Base-by-base conservation (phyloP, 2,797 vertebrate species). In the Halcyon chelicuti region DNA sequence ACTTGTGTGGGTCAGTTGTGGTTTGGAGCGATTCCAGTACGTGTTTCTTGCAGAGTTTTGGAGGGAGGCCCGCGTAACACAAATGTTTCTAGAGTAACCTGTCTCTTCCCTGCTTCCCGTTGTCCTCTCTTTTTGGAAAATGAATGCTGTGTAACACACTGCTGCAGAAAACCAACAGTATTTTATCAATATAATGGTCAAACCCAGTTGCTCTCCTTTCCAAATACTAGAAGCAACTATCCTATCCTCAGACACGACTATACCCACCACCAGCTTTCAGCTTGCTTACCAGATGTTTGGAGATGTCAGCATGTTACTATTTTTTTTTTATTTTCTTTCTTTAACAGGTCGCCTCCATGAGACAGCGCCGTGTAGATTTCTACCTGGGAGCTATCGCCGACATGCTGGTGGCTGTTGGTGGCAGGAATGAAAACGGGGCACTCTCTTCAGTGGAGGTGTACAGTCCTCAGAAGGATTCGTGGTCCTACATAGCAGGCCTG, bases 381-480 rank as follows among this genome's bases (percentile, higher is more conserved):
- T 99, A 98, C 98, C 97, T 99, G 73, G 99, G 98, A 14, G 98
- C 98, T 4, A 97, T 99, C 20, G 98, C 98, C 4, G 98, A 99
- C 70, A 98, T 98, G 96, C 98, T 99, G 96, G 98, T 99, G 16
- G 99, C 99, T 1, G 99, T 99, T 2, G 99, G 99, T 4, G 99
- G 99, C 91, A 98, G 99, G 92, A 99, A 99, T 29, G 99, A 99
- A 80, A 98, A 98, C 0, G 99, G 99, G 18, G 98, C 99, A 0
- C 94, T 99, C 66, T 99, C 99, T 14, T 99, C 99, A 0, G 99
- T 99, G 5, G 99, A 99, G 97, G 97, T 98, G 17, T 99, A 99
- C 94, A 97, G 97, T 67, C 99, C 99, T 14, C 97, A 98, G 71
- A 98, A 99, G n/a, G 99, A 99, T 96, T 95, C 97, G 23, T 99